Percentiles rank a stretch among this genome's conserved stretches.
Conservation (phyloP, 2,888 invertebrate genomes). For the Luffia ferchaultella region DNA sequence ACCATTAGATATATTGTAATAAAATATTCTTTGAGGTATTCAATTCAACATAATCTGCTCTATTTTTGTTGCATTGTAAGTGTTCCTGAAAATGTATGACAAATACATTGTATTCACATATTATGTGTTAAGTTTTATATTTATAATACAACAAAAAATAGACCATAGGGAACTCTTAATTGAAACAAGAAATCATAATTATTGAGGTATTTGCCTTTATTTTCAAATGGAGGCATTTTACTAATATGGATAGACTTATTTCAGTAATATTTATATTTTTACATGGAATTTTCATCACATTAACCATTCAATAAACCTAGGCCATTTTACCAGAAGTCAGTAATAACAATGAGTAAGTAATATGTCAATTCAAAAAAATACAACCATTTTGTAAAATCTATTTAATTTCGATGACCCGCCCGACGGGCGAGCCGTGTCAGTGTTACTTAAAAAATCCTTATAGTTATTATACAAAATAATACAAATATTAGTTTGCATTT, state of each 20-base stretch:
- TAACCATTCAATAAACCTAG: slow-evolving; percentile 50
- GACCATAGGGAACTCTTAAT: slow-evolving; percentile 22
- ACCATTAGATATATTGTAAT: no score
- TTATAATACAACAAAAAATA: background rate
- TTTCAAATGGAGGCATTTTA: slow-evolving; percentile 61
- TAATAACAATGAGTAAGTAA: slow-evolving; percentile 32
- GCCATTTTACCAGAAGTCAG: slow-evolving; percentile 55
- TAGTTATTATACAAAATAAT: slow-evolving; percentile 67
- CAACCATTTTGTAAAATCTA: slow-evolving; percentile 54
- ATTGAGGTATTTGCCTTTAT: slow-evolving; percentile 64
- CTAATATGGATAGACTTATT: slow-evolving; percentile 61
- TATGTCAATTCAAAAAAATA: slow-evolving; percentile 57
- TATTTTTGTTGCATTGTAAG: no score
- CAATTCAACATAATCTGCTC: no score
- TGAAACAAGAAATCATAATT: slow-evolving; percentile 46
- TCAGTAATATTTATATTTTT: slow-evolving; percentile 63
- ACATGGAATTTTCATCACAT: slow-evolving; percentile 65
- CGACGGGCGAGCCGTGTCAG: slow-evolving; percentile 28
- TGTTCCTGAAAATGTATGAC: no score
- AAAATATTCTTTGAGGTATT: no score
- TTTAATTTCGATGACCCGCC: slow-evolving; percentile 41
- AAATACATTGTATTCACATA: slow-evolving; percentile 14
- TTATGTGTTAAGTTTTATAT: background rate
- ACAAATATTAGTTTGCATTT: no score
- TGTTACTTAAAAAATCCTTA: slow-evolving; percentile 45